phyloP scores from a whole-genome alignment of 2,113 vertebrate genomes.

The Myiagra hebetior region DNA sequence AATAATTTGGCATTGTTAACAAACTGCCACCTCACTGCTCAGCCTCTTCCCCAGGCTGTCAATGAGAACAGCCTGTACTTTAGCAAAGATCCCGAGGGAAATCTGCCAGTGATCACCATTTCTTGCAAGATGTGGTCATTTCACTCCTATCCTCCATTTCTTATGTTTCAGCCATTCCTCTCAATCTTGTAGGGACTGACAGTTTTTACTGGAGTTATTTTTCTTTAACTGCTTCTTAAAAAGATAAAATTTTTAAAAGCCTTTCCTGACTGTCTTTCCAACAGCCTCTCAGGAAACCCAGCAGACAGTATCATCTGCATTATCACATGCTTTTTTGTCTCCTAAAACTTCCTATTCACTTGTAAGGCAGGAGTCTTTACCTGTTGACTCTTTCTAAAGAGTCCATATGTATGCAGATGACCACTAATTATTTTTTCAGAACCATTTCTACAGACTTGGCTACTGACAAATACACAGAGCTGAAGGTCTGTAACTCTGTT shows the following conservation, averaged over 20 bases:
- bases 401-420: not conserved
- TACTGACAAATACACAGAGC: not conserved
- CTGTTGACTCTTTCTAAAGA: not conserved
- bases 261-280: not conserved
- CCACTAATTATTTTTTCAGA: not conserved
- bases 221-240: not conserved
- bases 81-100: not conserved
- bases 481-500: not conserved
- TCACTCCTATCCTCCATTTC: not conserved
- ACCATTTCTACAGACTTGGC: not conserved
- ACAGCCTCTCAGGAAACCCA: not conserved
- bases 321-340: not conserved
- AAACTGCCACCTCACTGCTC: conserved; percentile 8
- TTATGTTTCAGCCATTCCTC: not conserved
- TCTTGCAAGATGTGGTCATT: not conserved
- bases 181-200: not conserved
- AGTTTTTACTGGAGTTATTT: not conserved
- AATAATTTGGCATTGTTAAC: not conserved
- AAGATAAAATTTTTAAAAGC: not conserved
- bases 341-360: not conserved
- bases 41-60: not conserved
- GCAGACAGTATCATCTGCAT: not conserved
- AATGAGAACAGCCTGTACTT: not conserved
- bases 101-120: not conserved
- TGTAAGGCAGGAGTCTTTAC: not conserved